Evolutionary conservation across 2,888 invertebrate genomes (phyloP), one percentile per base, ranked within the genome.

Genomic region (Drosophila rellima): DNA sequence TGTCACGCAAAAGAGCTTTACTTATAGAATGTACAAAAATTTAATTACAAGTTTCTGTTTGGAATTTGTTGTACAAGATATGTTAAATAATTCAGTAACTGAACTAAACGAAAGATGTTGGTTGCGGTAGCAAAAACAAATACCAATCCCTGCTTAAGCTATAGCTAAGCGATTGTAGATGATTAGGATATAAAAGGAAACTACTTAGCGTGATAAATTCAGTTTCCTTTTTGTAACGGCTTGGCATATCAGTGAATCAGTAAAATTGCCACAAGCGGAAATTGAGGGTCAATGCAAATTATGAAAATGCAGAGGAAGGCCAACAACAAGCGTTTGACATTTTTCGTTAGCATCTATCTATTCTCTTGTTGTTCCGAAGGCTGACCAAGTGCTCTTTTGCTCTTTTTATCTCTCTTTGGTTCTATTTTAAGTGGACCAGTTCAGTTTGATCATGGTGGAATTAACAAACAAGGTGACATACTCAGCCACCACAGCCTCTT

Each of bases 201-300:
- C 31, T 54, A 18, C 52, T 29, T 26, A 39, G 17, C 29, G 26
- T 26, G 26, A 29, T 52, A 29, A 39, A 6, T 39, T 52, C 17
- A 7, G 52, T 26, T 39, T 52, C 29, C 39, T 39, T 26, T 26
- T 29, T n/a, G n/a, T n/a, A 37, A 17, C 20, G 50, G n/a, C 33
- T 15, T 37, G 54, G 40, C 42, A 31, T 42, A 42, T 54, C 40
- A 42, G 52, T 26, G 29, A 33, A 33, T 40, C 47, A 48, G 47
- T 31, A 18, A 47, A 18, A 20, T 42, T n/a, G 42, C 33, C 20
- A 11, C 31, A 15, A 23, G 42, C 42, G 29, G 6, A 42, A 55
- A 55, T 42, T 55, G 42, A 20, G 18, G 54, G 18, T 42, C 54
- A 54, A 54, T 54, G 54, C 20, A 54, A 54, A 42, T 54, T 54